Percentiles rank a stretch among this genome's conserved stretches.
These are phyloP conservation scores for Emydoidea blandingii DNA, from an alignment of 2,797 vertebrate species.

Conservation along the genomic window DNA sequence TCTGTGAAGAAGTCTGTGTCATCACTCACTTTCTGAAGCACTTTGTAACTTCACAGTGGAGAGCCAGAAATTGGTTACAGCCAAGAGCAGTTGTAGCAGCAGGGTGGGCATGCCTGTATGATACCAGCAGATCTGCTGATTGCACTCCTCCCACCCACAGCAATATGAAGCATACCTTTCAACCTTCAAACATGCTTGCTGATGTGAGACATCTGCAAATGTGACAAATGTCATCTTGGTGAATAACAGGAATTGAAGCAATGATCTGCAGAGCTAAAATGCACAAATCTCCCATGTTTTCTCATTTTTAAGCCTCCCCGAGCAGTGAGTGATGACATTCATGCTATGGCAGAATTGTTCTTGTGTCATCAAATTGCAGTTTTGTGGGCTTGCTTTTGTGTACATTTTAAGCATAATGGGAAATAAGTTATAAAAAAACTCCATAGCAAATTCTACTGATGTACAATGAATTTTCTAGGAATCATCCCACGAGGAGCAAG, in stretches of 20 bases:
- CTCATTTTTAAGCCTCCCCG: no score
- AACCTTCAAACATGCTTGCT: neutral
- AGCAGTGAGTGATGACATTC: no score
- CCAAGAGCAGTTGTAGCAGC: neutral
- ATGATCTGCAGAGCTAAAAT: neutral
- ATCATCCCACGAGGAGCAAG: neutral
- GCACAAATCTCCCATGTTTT: neutral
- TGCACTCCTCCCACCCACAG: neutral
- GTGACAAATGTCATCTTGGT: neutral
- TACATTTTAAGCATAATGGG: neutral
- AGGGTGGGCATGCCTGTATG: neutral
- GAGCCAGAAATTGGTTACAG: neutral
- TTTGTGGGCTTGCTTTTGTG: no score
- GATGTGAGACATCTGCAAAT: neutral
- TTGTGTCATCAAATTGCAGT: no score
- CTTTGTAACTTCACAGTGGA: neutral
- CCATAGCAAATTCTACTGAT: neutral
- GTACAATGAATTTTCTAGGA: neutral
- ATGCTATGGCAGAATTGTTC: no score
- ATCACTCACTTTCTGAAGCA: neutral
- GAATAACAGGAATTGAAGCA: neutral
- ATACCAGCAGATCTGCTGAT: neutral
- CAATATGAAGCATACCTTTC: neutral
- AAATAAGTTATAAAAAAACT: neutral
- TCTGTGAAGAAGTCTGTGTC: neutral